Conservation (phyloP, 2,797 vertebrate genomes). For the Catharus ustulatus region DNA sequence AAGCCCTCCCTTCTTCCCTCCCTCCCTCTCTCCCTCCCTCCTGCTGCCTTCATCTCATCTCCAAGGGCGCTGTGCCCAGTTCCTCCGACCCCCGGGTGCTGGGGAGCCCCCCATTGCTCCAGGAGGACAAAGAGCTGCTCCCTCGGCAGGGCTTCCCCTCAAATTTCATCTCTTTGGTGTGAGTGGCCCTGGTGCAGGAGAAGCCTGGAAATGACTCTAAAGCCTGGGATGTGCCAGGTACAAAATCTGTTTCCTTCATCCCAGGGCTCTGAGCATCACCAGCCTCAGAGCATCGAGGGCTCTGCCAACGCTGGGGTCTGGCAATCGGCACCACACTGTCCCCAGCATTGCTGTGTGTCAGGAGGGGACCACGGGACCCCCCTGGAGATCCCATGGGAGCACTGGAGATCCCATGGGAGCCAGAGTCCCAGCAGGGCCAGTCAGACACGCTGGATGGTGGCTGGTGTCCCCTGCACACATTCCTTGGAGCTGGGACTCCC, state of each 20-base stretch:
- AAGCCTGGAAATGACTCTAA: not conserved
- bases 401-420: not conserved
- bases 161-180: not conserved
- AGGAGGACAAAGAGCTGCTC: not conserved
- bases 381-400: not conserved
- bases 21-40: not conserved
- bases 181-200: not conserved
- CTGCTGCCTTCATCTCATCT: not conserved
- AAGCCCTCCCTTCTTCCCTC: not conserved
- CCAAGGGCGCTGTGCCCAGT: not conserved
- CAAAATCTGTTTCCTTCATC: not conserved
- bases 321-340: accelerated
- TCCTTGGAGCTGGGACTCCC: not conserved
- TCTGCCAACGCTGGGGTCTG: accelerated
- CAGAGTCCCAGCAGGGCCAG: not conserved
- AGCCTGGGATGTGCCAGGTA: not conserved
- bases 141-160: accelerated
- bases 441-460: accelerated
- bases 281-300: accelerated
- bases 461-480: not conserved
- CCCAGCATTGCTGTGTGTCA: not conserved
- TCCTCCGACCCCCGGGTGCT: not conserved
- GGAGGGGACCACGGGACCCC: not conserved
- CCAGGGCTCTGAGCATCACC: not conserved
- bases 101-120: accelerated